Conservation (phyloP, 2,888 invertebrate species). For the Troides aeacus region DNA sequence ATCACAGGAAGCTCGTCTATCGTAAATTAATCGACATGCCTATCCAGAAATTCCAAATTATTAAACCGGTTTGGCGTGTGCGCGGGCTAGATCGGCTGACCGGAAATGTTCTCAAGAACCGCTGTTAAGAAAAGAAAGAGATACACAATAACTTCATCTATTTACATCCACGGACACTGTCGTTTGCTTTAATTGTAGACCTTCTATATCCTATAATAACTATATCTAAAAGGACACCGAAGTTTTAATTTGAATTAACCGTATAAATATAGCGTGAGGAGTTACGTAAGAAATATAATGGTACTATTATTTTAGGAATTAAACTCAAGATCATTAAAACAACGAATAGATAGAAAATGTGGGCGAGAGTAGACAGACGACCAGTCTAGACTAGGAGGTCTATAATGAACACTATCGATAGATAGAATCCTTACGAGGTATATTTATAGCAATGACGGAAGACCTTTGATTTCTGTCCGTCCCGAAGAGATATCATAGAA, state of each 20-base stretch:
- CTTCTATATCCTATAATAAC: background rate
- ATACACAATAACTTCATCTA: conserved; percentile 32
- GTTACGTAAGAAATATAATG: conserved; percentile 7
- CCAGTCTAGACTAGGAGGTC: conserved; percentile 33
- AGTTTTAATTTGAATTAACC: background rate
- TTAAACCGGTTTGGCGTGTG: conserved; percentile 73
- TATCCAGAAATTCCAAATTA: conserved; percentile 59
- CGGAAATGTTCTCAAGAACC: conserved; percentile 41
- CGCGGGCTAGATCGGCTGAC: conserved; percentile 33
- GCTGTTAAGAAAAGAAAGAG: conserved; percentile 14
- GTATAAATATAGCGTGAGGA: background rate
- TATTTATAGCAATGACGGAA: conserved; percentile 33
- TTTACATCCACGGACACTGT: conserved; percentile 31
- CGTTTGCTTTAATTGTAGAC: background rate
- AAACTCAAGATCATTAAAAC: conserved; percentile 24
- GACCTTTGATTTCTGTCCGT: conserved; percentile 32
- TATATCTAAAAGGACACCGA: background rate
- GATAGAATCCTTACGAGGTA: conserved; percentile 31
- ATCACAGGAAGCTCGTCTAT: conserved; percentile 65
- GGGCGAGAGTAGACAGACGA: conserved; percentile 30
- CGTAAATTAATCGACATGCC: conserved; percentile 65
- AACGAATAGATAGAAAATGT: conserved; percentile 20
- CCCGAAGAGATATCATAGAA: conserved; percentile 26
- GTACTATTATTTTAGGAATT: conserved; percentile 13
- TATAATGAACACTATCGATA: conserved; percentile 32